phyloP scores from a whole-genome alignment of 2,888 invertebrate genomes.

The Eupsilia transversa region DNA sequence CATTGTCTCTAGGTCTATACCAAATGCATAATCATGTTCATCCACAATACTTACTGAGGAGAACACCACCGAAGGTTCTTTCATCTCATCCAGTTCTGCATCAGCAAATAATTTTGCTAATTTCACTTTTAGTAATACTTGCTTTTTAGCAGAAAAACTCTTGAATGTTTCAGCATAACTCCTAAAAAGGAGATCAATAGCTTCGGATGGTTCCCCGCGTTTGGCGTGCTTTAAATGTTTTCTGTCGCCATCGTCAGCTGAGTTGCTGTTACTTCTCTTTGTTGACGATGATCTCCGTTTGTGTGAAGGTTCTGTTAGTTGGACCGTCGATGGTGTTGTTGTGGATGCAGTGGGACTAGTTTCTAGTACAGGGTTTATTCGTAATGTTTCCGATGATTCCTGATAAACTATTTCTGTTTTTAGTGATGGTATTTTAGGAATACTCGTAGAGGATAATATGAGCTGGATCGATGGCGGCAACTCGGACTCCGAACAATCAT shows the following conservation, averaged over 20 bases:
- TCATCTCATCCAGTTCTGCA: slow-evolving; percentile 46
- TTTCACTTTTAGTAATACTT: slow-evolving; percentile 40
- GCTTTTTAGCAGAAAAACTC: slow-evolving; percentile 34
- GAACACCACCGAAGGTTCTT: slow-evolving; percentile 2
- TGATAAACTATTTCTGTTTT: background rate
- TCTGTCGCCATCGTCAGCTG: slow-evolving; percentile 8
- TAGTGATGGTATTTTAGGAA: background rate
- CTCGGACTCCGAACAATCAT: background rate
- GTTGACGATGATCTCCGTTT: slow-evolving; percentile 6
- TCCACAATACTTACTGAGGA: background rate
- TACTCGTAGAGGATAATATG: background rate
- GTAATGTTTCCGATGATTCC: background rate
- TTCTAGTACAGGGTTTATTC: background rate
- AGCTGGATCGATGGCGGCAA: background rate
- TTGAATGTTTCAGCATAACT: slow-evolving; percentile 54
- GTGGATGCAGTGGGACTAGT: background rate
- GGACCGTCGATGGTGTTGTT: background rate
- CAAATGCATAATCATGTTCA: background rate
- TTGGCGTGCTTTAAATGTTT: background rate
- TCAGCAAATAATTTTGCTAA: slow-evolving; percentile 48
- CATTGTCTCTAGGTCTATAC: slow-evolving; percentile 1
- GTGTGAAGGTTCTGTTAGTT: background rate
- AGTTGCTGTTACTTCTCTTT: background rate
- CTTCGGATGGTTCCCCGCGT: background rate
- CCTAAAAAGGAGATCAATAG: slow-evolving; percentile 46